These are phyloP conservation scores for Eospalax fontanierii DNA, from an alignment of 2,797 vertebrate genomes.

Conservation along the genomic window DNA sequence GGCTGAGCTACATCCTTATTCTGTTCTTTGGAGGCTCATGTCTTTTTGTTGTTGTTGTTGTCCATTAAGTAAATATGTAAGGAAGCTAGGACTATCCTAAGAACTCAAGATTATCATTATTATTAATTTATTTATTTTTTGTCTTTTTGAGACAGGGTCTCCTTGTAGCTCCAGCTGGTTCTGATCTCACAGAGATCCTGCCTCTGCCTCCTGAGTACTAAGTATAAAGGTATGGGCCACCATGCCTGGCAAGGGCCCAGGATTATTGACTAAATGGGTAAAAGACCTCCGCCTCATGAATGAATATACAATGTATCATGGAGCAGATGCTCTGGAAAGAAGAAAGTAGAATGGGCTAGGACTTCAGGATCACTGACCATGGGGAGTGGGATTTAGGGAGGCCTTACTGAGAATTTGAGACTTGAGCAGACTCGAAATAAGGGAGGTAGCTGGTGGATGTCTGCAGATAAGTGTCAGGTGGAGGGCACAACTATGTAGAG, in stretches of 20 bases:
- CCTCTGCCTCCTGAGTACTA: too few species aligned
- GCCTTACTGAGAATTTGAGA: not conserved
- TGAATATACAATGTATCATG: not conserved
- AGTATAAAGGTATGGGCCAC: too few species aligned
- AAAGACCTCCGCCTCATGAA: not conserved
- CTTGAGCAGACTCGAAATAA: not conserved
- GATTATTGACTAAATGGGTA: not conserved
- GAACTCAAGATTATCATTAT: too few species aligned
- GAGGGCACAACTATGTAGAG: not conserved
- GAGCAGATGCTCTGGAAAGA: not conserved
- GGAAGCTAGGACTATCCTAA: not conserved
- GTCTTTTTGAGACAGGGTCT: too few species aligned
- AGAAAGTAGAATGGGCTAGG: not conserved
- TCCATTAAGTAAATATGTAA: constrained; percentile 14
- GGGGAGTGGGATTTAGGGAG: not conserved
- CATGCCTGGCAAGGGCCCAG: not conserved
- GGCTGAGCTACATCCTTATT: too few species aligned
- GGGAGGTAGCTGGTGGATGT: not conserved
- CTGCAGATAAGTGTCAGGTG: not conserved
- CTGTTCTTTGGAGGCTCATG: not conserved
- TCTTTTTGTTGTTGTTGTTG: not conserved
- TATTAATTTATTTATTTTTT: too few species aligned
- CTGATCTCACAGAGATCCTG: too few species aligned
- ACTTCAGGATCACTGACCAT: not conserved
- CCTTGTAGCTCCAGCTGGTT: too few species aligned